phyloP scores from a whole-genome alignment of 2,888 invertebrate genomes.

The Tubulanus polymorphus region DNA sequence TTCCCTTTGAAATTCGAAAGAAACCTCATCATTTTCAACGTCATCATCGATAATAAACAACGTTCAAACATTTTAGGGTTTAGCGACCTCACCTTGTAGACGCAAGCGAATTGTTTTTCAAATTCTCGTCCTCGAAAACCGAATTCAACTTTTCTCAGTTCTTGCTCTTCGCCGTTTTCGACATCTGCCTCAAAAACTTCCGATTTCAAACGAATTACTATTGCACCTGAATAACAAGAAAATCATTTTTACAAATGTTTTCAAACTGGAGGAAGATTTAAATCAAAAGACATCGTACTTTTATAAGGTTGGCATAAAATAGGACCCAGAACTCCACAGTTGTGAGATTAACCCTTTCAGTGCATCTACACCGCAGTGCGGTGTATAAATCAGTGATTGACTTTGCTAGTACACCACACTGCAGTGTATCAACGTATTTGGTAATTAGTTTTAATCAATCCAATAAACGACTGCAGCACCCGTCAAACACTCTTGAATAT shows the following conservation, averaged over 20 bases:
- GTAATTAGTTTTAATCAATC: too few relatives aligned
- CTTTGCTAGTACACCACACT: too few relatives aligned
- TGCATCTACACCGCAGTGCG: too few relatives aligned
- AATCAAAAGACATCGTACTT: not conserved
- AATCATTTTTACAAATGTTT: not conserved
- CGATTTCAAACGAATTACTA: constrained; percentile 30
- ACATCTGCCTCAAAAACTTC: constrained; percentile 37
- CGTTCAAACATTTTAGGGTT: not conserved
- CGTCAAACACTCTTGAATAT: too few relatives aligned
- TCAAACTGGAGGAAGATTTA: not conserved
- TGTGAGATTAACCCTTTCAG: too few relatives aligned
- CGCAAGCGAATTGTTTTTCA: constrained; percentile 42
- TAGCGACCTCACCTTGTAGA: constrained; percentile 24
- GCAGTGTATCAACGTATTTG: too few relatives aligned
- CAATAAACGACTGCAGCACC: too few relatives aligned
- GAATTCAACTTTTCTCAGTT: constrained; percentile 31
- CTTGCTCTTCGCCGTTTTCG: constrained; percentile 37
- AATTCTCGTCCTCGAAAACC: constrained; percentile 41
- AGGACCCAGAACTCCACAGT: too few relatives aligned
- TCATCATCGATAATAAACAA: not conserved
- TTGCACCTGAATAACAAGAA: constrained; percentile 10
- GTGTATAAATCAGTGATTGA: too few relatives aligned
- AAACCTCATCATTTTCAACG: not conserved
- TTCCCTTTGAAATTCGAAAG: constrained; percentile 29
- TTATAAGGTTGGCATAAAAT: too few relatives aligned